These are phyloP conservation scores for Thyatira batis DNA, from an alignment of 2,888 invertebrate species.

Conservation along the genomic window DNA sequence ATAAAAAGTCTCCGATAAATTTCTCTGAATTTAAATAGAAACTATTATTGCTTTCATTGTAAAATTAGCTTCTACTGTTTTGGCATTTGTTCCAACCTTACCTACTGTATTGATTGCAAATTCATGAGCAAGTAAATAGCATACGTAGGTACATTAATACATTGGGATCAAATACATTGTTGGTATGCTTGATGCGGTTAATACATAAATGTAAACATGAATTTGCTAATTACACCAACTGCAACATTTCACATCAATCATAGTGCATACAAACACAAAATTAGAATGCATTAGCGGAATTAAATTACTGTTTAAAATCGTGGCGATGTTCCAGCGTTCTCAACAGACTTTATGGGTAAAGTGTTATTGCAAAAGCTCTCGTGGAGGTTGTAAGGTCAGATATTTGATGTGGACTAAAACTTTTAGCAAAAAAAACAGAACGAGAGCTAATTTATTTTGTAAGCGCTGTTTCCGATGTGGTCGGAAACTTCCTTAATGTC, in stretches of 20 bases:
- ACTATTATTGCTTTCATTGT: too few relatives aligned
- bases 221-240: not conserved
- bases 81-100: not conserved
- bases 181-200: not conserved
- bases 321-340: constrained; percentile 2
- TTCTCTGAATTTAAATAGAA: too few relatives aligned
- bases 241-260: not conserved
- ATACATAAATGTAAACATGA: not conserved
- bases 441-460: too few relatives aligned
- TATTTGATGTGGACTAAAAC: not conserved
- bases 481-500: too few relatives aligned
- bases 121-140: not conserved
- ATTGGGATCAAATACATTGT: not conserved
- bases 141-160: not conserved
- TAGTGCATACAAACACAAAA: not conserved
- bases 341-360: not conserved
- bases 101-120: not conserved
- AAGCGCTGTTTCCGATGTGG: too few relatives aligned
- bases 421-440: not conserved
- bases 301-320: constrained; percentile 4
- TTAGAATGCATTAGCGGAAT: constrained; percentile 3
- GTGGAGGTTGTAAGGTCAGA: not conserved
- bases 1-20: too few relatives aligned
- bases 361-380: not conserved
- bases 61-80: not conserved